A percentile compares a stretch with the other conserved stretches of the same genome.
phyloP scores from a whole-genome alignment of 2,797 vertebrate genomes.

The Dicrostonyx torquatus region DNA sequence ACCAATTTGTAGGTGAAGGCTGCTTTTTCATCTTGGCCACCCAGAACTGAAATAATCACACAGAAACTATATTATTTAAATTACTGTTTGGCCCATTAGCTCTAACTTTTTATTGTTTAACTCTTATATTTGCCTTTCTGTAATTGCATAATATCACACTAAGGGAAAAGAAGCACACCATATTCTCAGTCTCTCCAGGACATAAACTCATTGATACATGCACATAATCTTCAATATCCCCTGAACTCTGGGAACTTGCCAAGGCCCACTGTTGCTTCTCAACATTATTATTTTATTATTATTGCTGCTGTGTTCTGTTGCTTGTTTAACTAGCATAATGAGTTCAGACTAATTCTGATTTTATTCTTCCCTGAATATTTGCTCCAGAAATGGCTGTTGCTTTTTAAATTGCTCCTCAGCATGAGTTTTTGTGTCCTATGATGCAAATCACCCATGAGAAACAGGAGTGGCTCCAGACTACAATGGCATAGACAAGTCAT shows the following conservation, averaged over 20 bases:
- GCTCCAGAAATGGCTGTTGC: slow-evolving; percentile 1
- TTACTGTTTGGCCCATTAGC: too few relatives aligned
- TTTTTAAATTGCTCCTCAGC: slow-evolving; percentile 29
- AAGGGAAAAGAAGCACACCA: not conserved
- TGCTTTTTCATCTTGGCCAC: too few relatives aligned
- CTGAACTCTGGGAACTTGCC: not conserved
- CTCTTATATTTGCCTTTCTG: not conserved
- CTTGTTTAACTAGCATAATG: not conserved
- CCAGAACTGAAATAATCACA: too few relatives aligned
- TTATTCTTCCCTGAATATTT: slow-evolving; percentile 22
- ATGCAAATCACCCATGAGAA: slow-evolving; percentile 3
- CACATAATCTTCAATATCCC: not conserved
- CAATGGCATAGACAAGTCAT: not conserved
- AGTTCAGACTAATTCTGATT: not conserved
- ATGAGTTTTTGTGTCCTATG: slow-evolving; percentile 12
- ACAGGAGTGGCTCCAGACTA: not conserved
- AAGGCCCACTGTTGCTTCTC: not conserved
- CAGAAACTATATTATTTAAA: too few relatives aligned
- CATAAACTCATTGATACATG: not conserved
- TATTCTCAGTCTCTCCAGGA: not conserved
- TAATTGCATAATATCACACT: not conserved
- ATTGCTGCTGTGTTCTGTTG: not conserved
- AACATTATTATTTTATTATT: not conserved
- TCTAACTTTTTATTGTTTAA: too few relatives aligned
- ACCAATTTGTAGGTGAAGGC: too few relatives aligned